Base-by-base conservation (phyloP, 2,888 invertebrate species). In the Rapana venosa region DNA sequence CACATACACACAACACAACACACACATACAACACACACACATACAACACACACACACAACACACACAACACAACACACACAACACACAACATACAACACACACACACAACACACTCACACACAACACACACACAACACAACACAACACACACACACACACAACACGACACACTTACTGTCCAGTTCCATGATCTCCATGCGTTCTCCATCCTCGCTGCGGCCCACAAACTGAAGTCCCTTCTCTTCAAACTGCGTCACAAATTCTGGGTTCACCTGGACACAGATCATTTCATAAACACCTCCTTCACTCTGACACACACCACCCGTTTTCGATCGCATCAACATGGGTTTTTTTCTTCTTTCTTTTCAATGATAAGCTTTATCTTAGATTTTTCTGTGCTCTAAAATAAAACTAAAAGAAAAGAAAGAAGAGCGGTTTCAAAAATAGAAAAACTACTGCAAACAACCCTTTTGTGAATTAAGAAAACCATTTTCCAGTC, bases 161-260 rank as follows among this genome's bases (percentile, higher is more conserved):
- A n/a, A 26, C 77, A 77, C n/a, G 30, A 26, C 8, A 81, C 15
- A 30, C 85, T 85, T n/a, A 96, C 96, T 96, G 89, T 97, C 97
- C 30, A 99, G 96, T 95, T 98, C 98, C 87, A 98, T 97, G 66
- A 99, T 98, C 96, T 99, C 99, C 99, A 99, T 99, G 58, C 99
- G 97, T 90, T 97, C 97, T 90, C 97, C 97, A n/a, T 97, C 97
- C 30, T 97, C 97, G 95, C 99, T 98, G 87, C 96, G 96, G n/a
- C 97, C 97, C 58, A 99, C 98, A 96, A 99, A 99, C 92, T 97
- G 97, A 94, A 99, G 97, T 0, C 99, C 99, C 58, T 97, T 97
- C 79, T 97, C 97, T 90, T 96, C 98, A 58, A 99, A 96, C 56
- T 97, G 96, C 22, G 97, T 96, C 26, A 99, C 98, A 96, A 98